Percentiles rank a stretch among this genome's conserved stretches.
Conservation (phyloP, 2,113 vertebrate genomes). For the Otolemur garnettii region DNA sequence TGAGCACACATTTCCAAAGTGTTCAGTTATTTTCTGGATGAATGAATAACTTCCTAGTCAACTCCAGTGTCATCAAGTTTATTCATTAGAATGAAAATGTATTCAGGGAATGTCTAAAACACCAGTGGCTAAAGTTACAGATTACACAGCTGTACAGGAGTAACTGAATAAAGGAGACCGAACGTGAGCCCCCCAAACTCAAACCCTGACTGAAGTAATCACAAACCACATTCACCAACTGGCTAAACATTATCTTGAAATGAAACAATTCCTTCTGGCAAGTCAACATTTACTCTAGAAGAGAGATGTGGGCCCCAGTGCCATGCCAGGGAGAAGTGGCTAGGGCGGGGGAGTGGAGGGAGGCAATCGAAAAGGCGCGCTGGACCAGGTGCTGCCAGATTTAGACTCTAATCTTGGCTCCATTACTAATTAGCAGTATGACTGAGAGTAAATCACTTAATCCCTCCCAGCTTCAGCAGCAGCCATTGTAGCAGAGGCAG, state of each 20-base stretch:
- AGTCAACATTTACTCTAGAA: background rate
- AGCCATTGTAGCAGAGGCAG: background rate
- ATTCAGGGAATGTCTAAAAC: background rate
- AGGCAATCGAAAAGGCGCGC: accelerated
- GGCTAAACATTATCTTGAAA: background rate
- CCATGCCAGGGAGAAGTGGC: background rate
- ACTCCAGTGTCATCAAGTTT: background rate
- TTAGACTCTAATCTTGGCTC: constrained; percentile 38
- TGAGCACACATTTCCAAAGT: background rate
- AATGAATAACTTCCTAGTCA: background rate
- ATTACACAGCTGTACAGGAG: background rate
- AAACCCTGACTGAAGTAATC: background rate
- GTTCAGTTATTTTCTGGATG: background rate
- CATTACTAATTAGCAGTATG: background rate
- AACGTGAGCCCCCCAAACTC: background rate
- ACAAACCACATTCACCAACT: background rate
- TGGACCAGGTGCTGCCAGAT: background rate
- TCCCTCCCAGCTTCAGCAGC: background rate
- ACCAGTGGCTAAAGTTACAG: background rate
- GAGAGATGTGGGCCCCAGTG: background rate
- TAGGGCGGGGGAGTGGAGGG: too few relatives aligned
- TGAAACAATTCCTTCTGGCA: background rate
- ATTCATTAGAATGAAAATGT: constrained; percentile 45
- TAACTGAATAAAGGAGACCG: background rate
- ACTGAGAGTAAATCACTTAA: constrained; percentile 33